Percentiles rank a stretch among this genome's conserved stretches.
These are phyloP conservation scores for Deroptyus accipitrinus DNA, from an alignment of 2,113 vertebrate genomes.

Conservation along the genomic window DNA sequence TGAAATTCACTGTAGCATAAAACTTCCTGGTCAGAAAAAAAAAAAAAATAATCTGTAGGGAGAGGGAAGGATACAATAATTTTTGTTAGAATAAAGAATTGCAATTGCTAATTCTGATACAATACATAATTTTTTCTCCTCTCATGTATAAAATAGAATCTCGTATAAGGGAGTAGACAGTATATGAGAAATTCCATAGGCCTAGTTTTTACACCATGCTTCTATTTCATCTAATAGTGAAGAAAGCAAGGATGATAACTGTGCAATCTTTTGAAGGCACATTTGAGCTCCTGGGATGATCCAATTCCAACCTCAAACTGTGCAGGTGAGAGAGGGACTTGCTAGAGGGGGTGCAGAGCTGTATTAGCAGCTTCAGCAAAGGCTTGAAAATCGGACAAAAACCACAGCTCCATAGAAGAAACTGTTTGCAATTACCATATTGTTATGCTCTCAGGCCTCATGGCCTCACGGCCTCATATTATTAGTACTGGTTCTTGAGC, in stretches of 20 bases:
- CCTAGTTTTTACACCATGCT: neutral
- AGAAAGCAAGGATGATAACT: neutral
- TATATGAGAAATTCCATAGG: neutral
- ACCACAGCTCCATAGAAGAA: neutral
- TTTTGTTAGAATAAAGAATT: neutral
- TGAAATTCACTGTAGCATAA: conserved; percentile 32
- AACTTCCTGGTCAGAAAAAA: neutral
- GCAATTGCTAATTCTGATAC: conserved; percentile 8
- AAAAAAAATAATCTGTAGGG: neutral
- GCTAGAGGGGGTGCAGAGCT: neutral
- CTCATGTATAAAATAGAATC: neutral
- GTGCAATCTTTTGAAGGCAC: neutral
- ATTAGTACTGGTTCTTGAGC: neutral
- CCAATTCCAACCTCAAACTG: neutral
- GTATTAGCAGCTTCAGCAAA: neutral
- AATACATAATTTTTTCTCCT: neutral
- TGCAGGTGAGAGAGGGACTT: neutral
- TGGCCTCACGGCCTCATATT: fast-evolving
- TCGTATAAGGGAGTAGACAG: neutral
- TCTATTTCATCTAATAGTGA: neutral
- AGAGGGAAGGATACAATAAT: neutral
- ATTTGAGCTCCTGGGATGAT: neutral
- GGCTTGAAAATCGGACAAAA: neutral
- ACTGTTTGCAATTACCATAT: neutral
- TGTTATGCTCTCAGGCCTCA: neutral